Percentiles rank a stretch among this genome's conserved stretches.
Evolutionary conservation across 2,113 vertebrate genomes (phyloP).

Genomic region (Hepsetus odoe): DNA sequence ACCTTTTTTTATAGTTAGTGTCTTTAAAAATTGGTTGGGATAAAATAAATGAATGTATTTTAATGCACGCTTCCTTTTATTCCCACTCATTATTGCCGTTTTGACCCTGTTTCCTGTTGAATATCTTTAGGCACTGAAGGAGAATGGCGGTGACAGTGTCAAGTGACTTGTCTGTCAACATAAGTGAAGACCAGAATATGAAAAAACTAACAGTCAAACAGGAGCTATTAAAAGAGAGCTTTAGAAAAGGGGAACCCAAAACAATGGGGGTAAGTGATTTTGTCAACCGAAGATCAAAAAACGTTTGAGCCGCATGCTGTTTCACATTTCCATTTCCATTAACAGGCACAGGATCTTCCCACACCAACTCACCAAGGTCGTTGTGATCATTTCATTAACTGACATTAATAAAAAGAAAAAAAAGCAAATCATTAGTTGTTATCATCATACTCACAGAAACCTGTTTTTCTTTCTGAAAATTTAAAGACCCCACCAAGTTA

Average conservation of each 20-base stretch:
- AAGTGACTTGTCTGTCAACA: conserved; percentile 68
- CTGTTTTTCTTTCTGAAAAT: too few species aligned
- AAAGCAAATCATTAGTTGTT: too few species aligned
- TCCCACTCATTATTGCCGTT: neutral
- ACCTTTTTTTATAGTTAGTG: too few species aligned
- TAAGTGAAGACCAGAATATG: conserved; percentile 58
- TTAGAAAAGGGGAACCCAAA: conserved; percentile 71
- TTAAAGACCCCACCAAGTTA: too few species aligned
- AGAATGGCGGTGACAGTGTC: conserved; percentile 71
- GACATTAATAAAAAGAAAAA: too few species aligned
- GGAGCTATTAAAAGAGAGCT: conserved; percentile 52
- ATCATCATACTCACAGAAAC: too few species aligned
- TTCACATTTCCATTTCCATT: too few species aligned
- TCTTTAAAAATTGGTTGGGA: neutral
- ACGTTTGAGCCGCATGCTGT: too few species aligned
- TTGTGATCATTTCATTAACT: too few species aligned
- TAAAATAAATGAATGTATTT: neutral
- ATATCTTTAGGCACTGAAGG: conserved; percentile 30
- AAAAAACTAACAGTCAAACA: conserved; percentile 65
- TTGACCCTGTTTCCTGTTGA: neutral
- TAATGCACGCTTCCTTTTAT: neutral
- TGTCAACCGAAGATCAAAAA: neutral
- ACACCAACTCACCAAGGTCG: too few species aligned
- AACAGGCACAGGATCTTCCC: too few species aligned
- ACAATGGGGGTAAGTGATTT: conserved; percentile 69